Evolutionary conservation across 2,888 invertebrate species (phyloP).

Genomic region (Carabus problematicus): DNA sequence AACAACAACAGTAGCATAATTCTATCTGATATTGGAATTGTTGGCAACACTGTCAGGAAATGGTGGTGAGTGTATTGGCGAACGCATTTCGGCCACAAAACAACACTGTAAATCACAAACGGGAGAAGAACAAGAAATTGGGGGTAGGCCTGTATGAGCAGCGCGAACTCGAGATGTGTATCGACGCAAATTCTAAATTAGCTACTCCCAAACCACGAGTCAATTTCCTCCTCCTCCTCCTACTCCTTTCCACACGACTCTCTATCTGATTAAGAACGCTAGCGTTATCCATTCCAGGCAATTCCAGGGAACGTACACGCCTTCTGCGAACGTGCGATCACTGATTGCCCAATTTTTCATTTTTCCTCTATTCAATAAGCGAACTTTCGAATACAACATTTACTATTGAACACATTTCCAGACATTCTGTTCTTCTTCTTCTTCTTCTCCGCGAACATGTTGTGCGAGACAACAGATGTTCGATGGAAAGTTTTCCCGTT

Average conservation of each 20-base stretch:
- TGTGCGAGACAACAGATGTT: too few species aligned
- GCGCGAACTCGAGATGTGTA: slow-evolving; percentile 30
- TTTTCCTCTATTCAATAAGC: too few species aligned
- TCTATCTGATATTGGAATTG: too few species aligned
- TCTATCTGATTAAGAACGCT: slow-evolving; percentile 35
- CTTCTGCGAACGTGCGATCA: too few species aligned
- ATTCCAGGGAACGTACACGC: not conserved
- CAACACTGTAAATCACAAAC: slow-evolving; percentile 29
- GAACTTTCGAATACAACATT: too few species aligned
- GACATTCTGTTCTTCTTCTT: too few species aligned
- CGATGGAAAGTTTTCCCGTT: too few species aligned
- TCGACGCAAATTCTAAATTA: slow-evolving; percentile 40
- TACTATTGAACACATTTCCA: too few species aligned
- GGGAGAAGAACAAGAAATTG: slow-evolving; percentile 7
- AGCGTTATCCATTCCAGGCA: slow-evolving; percentile 11
- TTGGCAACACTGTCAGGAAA: too few species aligned
- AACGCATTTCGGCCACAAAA: slow-evolving; percentile 16
- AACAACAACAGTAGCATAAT: too few species aligned
- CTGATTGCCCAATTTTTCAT: too few species aligned
- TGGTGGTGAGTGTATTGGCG: slow-evolving; percentile 3
- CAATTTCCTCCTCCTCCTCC: slow-evolving; percentile 24
- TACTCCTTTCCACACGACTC: not conserved
- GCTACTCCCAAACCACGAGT: slow-evolving; percentile 34
- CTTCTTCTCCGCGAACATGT: too few species aligned
- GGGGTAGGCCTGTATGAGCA: not conserved